Percentiles rank a stretch among this genome's conserved stretches.
Evolutionary conservation across 2,888 invertebrate species (phyloP).

Genomic region (Drosophila fulvimacula): DNA sequence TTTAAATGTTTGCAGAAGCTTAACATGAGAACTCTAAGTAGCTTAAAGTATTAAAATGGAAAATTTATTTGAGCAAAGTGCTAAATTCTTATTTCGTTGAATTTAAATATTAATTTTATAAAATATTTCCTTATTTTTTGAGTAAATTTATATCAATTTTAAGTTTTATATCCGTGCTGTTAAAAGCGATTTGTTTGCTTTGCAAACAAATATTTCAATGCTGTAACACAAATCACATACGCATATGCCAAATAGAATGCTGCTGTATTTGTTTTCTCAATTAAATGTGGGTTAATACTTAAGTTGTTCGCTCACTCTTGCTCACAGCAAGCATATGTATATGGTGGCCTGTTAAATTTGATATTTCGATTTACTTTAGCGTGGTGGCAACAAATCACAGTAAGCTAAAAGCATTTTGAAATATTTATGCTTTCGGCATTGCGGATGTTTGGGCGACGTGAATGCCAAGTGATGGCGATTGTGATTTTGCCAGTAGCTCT

Average conservation of each 20-base stretch:
- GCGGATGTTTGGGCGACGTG: slow-evolving; percentile 60
- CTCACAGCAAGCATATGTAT: slow-evolving; percentile 15
- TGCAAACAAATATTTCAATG: not conserved
- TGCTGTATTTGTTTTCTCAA: not conserved
- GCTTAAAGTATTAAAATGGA: not conserved
- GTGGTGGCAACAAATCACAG: slow-evolving; percentile 34
- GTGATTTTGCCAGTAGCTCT: slow-evolving; percentile 22
- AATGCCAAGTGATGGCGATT: slow-evolving; percentile 27
- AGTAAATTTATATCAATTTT: too few relatives aligned
- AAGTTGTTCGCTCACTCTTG: not conserved
- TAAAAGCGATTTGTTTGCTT: not conserved
- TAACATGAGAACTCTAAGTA: not conserved
- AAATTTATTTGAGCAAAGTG: not conserved
- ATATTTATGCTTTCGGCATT: slow-evolving; percentile 75
- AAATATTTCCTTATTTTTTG: too few relatives aligned
- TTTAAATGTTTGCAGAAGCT: not conserved
- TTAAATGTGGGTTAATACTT: not conserved
- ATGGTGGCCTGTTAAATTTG: slow-evolving; percentile 24
- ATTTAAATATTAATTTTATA: too few relatives aligned
- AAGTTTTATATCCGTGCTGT: not conserved
- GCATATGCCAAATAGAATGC: too few relatives aligned
- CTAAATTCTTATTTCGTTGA: not conserved
- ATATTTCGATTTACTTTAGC: slow-evolving; percentile 36
- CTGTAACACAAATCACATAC: not conserved
- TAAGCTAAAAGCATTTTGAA: slow-evolving; percentile 65